Evolutionary conservation across 2,797 vertebrate species (phyloP).

Genomic region (Heteromormyrus szaboi): DNA sequence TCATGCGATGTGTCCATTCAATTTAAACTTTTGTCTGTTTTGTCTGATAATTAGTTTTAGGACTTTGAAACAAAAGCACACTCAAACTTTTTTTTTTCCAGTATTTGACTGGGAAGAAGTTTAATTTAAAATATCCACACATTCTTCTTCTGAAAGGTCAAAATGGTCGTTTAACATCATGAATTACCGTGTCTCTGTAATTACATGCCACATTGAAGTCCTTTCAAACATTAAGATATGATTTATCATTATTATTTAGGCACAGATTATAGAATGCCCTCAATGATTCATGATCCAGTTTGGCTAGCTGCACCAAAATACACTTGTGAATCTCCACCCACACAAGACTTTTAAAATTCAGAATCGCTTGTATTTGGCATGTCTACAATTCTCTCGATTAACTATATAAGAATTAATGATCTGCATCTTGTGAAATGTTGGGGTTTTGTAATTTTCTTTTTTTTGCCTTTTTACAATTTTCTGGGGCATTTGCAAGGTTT

Average conservation of each 20-base stretch:
- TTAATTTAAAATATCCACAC: constrained; percentile 27
- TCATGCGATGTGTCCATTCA: neutral
- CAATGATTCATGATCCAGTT: constrained; percentile 21
- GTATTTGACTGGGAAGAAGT: constrained; percentile 23
- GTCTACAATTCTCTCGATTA: neutral
- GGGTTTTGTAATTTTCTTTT: neutral
- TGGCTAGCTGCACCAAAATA: neutral
- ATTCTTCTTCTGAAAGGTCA: constrained; percentile 35
- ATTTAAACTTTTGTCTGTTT: constrained; percentile 12
- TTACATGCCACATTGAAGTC: constrained; percentile 32
- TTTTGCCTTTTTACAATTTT: neutral
- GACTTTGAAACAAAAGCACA: constrained; percentile 12
- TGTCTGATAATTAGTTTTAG: constrained; percentile 14
- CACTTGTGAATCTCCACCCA: constrained; percentile 11
- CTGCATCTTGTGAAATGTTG: neutral
- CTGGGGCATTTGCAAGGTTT: neutral
- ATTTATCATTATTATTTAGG: constrained; percentile 34
- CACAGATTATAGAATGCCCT: constrained; percentile 13
- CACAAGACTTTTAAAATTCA: neutral
- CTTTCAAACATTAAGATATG: constrained; percentile 36
- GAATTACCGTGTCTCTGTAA: constrained; percentile 26
- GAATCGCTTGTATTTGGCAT: neutral
- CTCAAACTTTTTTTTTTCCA: constrained; percentile 26
- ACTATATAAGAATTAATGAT: constrained; percentile 5
- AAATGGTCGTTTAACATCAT: constrained; percentile 27